These are phyloP conservation scores for Chironomus striatipennis DNA, from an alignment of 1,140 invertebrate species.

Conservation along the genomic window DNA sequence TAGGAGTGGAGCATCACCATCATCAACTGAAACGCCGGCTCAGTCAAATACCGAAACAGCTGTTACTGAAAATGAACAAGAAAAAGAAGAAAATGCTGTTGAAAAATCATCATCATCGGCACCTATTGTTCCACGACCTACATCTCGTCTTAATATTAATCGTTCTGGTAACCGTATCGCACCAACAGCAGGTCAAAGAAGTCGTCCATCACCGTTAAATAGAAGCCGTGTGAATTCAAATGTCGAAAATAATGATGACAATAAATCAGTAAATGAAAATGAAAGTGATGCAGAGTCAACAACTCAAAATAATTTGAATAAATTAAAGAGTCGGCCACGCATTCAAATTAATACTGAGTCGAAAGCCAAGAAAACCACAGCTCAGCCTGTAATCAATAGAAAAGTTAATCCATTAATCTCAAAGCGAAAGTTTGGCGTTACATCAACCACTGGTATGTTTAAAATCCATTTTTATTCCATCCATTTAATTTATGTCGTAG, in stretches of 20 bases:
- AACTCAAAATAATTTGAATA: slow-evolving; percentile 33
- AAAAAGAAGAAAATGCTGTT: slow-evolving; percentile 30
- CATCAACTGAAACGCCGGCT: slow-evolving; percentile 42
- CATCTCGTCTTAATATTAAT: slow-evolving; percentile 37
- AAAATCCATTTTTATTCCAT: not conserved
- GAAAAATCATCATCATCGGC: slow-evolving; percentile 28
- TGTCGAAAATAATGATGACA: slow-evolving; percentile 29
- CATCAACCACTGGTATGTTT: slow-evolving; percentile 29
- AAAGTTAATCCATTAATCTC: slow-evolving; percentile 39
- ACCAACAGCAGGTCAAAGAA: slow-evolving; percentile 29
- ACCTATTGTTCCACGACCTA: slow-evolving; percentile 25
- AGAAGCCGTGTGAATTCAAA: slow-evolving; percentile 34
- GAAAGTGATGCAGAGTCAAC: slow-evolving; percentile 25
- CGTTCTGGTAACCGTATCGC: slow-evolving; percentile 33
- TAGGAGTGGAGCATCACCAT: slow-evolving; percentile 38
- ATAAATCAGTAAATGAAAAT: slow-evolving; percentile 24
- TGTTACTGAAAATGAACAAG: slow-evolving; percentile 31
- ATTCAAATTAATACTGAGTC: slow-evolving; percentile 35
- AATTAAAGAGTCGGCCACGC: slow-evolving; percentile 37
- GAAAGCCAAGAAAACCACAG: slow-evolving; percentile 28
- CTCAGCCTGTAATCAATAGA: slow-evolving; percentile 30
- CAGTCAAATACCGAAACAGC: slow-evolving; percentile 43
- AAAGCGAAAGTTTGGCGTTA: slow-evolving; percentile 34
- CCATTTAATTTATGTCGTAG: too few relatives aligned
- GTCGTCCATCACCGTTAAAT: slow-evolving; percentile 37